Evolutionary conservation across 2,113 vertebrate genomes (phyloP).

Genomic region (Australoheros scitulus): DNA sequence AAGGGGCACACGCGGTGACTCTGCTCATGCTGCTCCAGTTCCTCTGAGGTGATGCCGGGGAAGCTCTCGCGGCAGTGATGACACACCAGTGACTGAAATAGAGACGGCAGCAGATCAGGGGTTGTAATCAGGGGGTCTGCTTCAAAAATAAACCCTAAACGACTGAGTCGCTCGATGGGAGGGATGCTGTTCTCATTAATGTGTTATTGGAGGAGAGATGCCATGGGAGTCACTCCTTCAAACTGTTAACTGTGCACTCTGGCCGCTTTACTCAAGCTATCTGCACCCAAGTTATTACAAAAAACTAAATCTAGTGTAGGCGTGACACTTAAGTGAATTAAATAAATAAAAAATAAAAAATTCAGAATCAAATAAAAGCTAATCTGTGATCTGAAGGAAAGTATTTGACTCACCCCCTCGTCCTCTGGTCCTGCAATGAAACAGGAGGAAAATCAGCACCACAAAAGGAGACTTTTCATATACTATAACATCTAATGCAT

Average conservation of each 20-base stretch:
- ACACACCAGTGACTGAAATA: slow-evolving; percentile 65
- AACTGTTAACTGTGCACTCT: neutral
- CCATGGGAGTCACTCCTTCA: neutral
- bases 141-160: slow-evolving; percentile 57
- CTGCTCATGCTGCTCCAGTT: slow-evolving; percentile 76
- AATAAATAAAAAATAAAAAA: neutral
- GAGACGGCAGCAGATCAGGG: neutral
- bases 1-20: slow-evolving; percentile 79
- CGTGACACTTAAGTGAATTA: neutral
- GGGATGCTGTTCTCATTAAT: neutral
- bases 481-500: neutral
- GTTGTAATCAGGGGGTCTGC: slow-evolving; percentile 39
- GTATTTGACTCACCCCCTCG: slow-evolving; percentile 53
- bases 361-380: neutral
- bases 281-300: rapidly evolving
- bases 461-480: neutral
- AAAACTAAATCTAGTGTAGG: neutral
- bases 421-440: neutral
- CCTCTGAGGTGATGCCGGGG: slow-evolving; percentile 67
- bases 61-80: slow-evolving; percentile 75
- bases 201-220: neutral
- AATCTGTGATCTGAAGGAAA: neutral
- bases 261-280: neutral
- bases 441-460: neutral
- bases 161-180: neutral